Evolutionary conservation across 2,113 vertebrate genomes (phyloP).

Genomic region (Parus major): DNA sequence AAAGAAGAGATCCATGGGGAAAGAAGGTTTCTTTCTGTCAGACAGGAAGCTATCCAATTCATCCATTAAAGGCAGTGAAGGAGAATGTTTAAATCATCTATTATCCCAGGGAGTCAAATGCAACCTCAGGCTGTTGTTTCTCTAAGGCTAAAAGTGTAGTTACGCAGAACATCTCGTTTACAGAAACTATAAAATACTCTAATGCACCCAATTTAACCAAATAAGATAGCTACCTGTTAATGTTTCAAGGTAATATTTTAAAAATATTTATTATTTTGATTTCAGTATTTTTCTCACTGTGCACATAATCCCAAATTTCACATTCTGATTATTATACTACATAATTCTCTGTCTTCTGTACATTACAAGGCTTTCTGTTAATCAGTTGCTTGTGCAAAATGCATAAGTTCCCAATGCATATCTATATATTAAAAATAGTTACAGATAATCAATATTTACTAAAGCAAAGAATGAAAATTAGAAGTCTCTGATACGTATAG

Average conservation of each 20-base stretch:
- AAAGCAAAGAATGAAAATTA: not conserved
- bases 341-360: not conserved
- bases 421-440: not conserved
- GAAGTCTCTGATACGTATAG: not conserved
- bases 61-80: not conserved
- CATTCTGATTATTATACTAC: not conserved
- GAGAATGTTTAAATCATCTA: not conserved
- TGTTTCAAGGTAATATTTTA: not conserved
- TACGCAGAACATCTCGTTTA: not conserved
- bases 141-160: not conserved
- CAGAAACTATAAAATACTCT: not conserved
- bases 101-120: not conserved
- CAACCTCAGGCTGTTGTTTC: not conserved
- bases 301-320: not conserved
- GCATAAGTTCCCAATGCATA: not conserved
- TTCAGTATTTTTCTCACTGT: not conserved
- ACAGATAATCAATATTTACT: not conserved
- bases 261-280: not conserved
- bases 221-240: not conserved
- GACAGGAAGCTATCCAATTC: not conserved
- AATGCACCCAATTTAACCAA: not conserved
- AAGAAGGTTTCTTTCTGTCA: not conserved
- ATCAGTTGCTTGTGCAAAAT: not conserved
- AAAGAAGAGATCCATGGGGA: not conserved
- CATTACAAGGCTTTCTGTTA: not conserved